These are phyloP conservation scores for Spilogale gracilis DNA, from an alignment of 2,113 vertebrate species.

Conservation along the genomic window DNA sequence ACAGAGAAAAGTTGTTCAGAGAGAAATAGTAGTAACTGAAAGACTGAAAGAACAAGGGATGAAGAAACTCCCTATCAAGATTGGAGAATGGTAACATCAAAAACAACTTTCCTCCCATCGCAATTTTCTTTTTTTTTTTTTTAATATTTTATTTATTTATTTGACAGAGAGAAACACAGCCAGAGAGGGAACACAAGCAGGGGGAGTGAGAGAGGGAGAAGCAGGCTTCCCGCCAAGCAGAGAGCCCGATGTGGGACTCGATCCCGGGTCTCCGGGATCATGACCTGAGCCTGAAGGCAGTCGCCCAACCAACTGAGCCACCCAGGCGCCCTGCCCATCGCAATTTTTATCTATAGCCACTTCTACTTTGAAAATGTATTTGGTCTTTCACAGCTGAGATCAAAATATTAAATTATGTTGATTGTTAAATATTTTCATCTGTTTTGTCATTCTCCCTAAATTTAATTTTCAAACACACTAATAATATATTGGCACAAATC, in stretches of 20 bases:
- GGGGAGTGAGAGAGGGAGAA: too few relatives aligned
- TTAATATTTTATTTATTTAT: too few relatives aligned
- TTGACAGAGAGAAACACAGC: too few relatives aligned
- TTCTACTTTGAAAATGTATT: not conserved
- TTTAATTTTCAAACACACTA: not conserved
- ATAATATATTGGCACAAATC: not conserved
- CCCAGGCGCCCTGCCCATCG: too few relatives aligned
- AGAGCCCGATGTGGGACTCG: too few relatives aligned
- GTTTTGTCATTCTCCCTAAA: not conserved
- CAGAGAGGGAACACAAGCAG: too few relatives aligned
- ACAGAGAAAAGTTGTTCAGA: not conserved
- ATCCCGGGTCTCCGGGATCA: too few relatives aligned
- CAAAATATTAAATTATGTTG: not conserved
- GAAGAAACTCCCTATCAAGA: not conserved
- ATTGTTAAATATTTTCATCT: constrained; percentile 3
- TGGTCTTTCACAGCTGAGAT: constrained; percentile 27
- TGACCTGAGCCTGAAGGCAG: too few relatives aligned
- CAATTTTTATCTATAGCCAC: not conserved
- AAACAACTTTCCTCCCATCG: not conserved
- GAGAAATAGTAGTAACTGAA: not conserved
- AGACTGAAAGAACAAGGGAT: not conserved
- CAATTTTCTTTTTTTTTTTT: not conserved
- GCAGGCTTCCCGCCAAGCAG: too few relatives aligned
- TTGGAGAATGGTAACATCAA: not conserved
- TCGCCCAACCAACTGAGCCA: too few relatives aligned